phyloP scores from a whole-genome alignment of 2,797 vertebrate species.

The Myripristis murdjan region DNA sequence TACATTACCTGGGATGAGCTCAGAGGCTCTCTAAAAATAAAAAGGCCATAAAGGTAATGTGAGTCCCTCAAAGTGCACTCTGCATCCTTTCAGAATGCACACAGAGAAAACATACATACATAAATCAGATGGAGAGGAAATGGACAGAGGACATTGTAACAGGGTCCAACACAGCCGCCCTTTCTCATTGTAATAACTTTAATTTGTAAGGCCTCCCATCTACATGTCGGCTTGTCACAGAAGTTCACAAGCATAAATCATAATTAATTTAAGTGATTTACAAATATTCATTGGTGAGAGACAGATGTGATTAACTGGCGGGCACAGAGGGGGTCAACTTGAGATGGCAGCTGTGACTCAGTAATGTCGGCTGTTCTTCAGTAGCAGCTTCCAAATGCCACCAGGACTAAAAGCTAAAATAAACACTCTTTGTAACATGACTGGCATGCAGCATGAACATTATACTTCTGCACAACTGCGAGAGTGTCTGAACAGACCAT shows the following conservation, averaged over 20 bases:
- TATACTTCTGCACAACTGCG: slow-evolving; percentile 17
- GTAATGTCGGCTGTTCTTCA: slow-evolving; percentile 56
- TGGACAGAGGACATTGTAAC: slow-evolving; percentile 38
- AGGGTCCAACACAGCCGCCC: slow-evolving; percentile 16
- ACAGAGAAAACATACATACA: slow-evolving; percentile 58
- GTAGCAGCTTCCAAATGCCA: slow-evolving; percentile 66
- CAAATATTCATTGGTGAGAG: slow-evolving; percentile 51
- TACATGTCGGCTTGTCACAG: neutral
- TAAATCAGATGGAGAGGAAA: slow-evolving; percentile 55
- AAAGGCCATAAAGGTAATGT: slow-evolving; percentile 78
- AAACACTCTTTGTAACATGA: slow-evolving; percentile 55
- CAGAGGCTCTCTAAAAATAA: slow-evolving; percentile 58
- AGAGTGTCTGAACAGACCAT: slow-evolving; percentile 55
- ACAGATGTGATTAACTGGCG: slow-evolving; percentile 57
- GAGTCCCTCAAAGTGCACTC: slow-evolving; percentile 72
- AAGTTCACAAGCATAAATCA: slow-evolving; percentile 30
- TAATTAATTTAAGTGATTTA: slow-evolving; percentile 45
- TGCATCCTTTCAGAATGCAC: slow-evolving; percentile 49
- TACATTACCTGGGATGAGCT: slow-evolving; percentile 70
- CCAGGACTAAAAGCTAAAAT: slow-evolving; percentile 69
- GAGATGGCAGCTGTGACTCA: slow-evolving; percentile 70
- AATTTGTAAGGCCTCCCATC: slow-evolving; percentile 7
- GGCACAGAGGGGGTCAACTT: slow-evolving; percentile 45
- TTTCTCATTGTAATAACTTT: slow-evolving; percentile 12
- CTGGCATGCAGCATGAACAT: slow-evolving; percentile 33